These are phyloP conservation scores for Columba guinea DNA, from an alignment of 2,797 vertebrate genomes.

Conservation along the genomic window DNA sequence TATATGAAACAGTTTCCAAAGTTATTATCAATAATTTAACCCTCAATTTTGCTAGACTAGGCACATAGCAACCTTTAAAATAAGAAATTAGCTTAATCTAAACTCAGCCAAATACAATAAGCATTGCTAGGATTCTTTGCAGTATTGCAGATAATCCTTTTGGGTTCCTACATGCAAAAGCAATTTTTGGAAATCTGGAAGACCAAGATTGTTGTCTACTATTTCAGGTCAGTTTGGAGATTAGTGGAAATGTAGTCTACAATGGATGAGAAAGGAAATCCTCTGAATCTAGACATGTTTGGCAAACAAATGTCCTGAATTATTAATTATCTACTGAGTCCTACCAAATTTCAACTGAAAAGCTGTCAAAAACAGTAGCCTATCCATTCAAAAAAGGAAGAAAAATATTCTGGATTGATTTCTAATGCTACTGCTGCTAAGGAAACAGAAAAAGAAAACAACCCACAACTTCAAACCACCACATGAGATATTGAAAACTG, in stretches of 20 bases:
- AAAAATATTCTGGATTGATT: not conserved
- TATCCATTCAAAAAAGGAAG: not conserved
- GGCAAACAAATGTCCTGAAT: not conserved
- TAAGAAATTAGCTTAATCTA: not conserved
- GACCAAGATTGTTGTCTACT: not conserved
- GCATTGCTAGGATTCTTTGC: not conserved
- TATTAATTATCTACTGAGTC: not conserved
- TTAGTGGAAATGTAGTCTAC: not conserved
- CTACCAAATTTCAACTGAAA: not conserved
- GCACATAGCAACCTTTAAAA: not conserved
- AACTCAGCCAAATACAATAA: not conserved
- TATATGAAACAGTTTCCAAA: not conserved
- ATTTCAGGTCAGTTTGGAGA: not conserved
- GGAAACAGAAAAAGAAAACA: not conserved
- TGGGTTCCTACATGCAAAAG: not conserved
- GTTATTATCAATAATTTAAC: not conserved
- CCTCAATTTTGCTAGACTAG: not conserved
- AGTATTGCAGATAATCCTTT: not conserved
- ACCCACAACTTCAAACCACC: not conserved
- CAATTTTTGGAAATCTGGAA: not conserved
- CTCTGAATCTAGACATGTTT: not conserved
- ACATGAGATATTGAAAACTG: accelerated
- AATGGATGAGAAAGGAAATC: not conserved
- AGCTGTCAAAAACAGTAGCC: not conserved
- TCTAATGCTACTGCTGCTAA: not conserved